Evolutionary conservation across 2,797 vertebrate genomes (phyloP), one percentile per base, ranked within the genome.

Genomic region (Allobates femoralis): DNA sequence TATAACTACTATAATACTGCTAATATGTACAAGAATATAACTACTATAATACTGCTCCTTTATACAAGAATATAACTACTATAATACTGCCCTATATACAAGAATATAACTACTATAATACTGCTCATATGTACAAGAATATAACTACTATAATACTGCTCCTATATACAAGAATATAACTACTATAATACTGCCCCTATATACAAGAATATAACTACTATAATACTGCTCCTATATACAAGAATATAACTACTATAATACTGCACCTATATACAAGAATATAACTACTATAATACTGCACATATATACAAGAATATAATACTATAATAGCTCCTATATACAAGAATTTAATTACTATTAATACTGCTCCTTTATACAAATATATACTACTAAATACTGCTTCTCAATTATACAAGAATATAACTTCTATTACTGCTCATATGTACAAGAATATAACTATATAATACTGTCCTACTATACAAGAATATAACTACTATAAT

Each of bases 81-180:
- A n/a, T n/a, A n/a, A n/a, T n/a, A n/a, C n/a, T n/a, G n/a, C n/a
- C n/a, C n/a, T 58, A n/a, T 58, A 23, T 58, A 58, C 56, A 58
- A 58, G 56, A 58, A n/a, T 58, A 58, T 58, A n/a, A 58, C 56
- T 58, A 58, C 56, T 58, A n/a, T 58, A 58, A 58, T 58, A 58
- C 56, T 58, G 56, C 5, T n/a, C 56, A 21, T 58, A n/a, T 58
- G 56, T 58, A n/a, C 56, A 58, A 58, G 56, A 23, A 58, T 58
- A 58, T 58, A 58, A 58, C 56, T 58, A 58, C 23, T 58, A 58
- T 58, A 58, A 58, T n/a, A 58, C 56, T 58, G 21, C 56, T 8
- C 12, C n/a, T 62, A 26, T 62, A 12, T 62, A 62, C 60, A 62
- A 62, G 60, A 62, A 62, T 62, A 62, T 62, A 62, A 62, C 58